A percentile compares a stretch with the other conserved stretches of the same genome.
phyloP scores from a whole-genome alignment of 2,888 invertebrate genomes.

The Cecidostiba fungosa region DNA sequence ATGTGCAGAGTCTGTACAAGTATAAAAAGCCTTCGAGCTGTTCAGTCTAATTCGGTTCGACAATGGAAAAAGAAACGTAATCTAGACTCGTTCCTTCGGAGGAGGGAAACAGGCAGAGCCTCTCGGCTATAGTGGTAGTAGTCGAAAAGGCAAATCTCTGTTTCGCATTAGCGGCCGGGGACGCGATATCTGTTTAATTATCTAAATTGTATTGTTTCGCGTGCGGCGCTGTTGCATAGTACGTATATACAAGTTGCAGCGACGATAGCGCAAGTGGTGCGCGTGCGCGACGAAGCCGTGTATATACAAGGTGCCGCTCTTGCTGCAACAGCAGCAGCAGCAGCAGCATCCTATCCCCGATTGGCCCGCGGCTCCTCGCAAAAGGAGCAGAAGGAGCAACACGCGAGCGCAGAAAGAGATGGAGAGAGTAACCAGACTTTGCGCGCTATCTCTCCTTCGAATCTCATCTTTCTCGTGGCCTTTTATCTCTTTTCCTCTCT shows the following conservation, averaged over 20 bases:
- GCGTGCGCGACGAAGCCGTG: conserved; percentile 27
- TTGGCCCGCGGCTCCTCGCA: conserved; percentile 45
- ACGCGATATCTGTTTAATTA: conserved; percentile 74
- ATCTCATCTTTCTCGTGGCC: conserved; percentile 61
- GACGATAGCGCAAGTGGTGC: conserved; percentile 31
- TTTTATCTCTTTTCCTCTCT: conserved; percentile 48
- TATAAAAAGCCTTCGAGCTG: not conserved
- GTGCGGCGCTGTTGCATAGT: conserved; percentile 49
- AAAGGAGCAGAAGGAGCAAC: conserved; percentile 20
- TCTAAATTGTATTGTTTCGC: conserved; percentile 74
- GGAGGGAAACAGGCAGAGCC: not conserved
- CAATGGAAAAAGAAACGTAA: not conserved
- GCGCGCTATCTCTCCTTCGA: conserved; percentile 56
- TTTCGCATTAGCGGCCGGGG: conserved; percentile 68
- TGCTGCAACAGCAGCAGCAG: not conserved
- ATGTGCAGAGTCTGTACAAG: not conserved
- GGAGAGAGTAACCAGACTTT: conserved; percentile 56
- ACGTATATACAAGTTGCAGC: conserved; percentile 24
- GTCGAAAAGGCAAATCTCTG: conserved; percentile 55
- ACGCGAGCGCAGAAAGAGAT: conserved; percentile 36
- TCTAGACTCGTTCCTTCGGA: not conserved
- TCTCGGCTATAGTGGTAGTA: not conserved
- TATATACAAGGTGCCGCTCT: conserved; percentile 32
- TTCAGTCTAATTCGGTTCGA: not conserved
- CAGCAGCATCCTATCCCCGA: conserved; percentile 53